A percentile compares a stretch with the other conserved stretches of the same genome.
Conservation (phyloP, 2,888 invertebrate species). For the Laothoe populi region DNA sequence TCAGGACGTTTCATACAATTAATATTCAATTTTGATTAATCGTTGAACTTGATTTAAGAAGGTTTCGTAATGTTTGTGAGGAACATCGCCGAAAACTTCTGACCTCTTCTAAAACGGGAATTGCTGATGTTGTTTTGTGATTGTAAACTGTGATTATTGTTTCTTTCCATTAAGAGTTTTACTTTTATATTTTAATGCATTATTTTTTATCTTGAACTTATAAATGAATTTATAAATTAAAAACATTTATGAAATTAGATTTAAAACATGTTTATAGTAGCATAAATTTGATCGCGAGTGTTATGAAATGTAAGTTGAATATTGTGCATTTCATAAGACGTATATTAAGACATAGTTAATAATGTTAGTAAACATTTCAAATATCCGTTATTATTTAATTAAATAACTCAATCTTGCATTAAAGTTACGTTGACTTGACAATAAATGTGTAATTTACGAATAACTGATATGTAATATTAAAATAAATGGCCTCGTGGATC, state of each 20-base stretch:
- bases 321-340: constrained; percentile 6
- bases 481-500: constrained; percentile 71
- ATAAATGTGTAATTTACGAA: constrained; percentile 80
- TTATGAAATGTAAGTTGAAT: constrained; percentile 48
- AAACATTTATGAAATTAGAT: constrained; percentile 20
- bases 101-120: background rate
- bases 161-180: background rate
- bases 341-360: constrained; percentile 43
- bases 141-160: constrained; percentile 5
- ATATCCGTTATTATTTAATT: constrained; percentile 50
- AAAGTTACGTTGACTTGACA: constrained; percentile 83
- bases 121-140: background rate
- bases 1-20: no score
- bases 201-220: constrained; percentile 5
- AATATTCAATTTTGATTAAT: background rate
- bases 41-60: background rate
- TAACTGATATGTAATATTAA: constrained; percentile 64
- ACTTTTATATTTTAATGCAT: background rate
- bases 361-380: constrained; percentile 49
- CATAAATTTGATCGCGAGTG: constrained; percentile 22
- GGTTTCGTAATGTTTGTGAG: background rate
- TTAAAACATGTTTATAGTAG: constrained; percentile 25
- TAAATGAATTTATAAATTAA: constrained; percentile 8
- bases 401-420: constrained; percentile 65
- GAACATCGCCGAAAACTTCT: background rate